A percentile compares a stretch with the other conserved stretches of the same genome.
phyloP scores from a whole-genome alignment of 2,888 invertebrate species.

The Apamea epomidion region DNA sequence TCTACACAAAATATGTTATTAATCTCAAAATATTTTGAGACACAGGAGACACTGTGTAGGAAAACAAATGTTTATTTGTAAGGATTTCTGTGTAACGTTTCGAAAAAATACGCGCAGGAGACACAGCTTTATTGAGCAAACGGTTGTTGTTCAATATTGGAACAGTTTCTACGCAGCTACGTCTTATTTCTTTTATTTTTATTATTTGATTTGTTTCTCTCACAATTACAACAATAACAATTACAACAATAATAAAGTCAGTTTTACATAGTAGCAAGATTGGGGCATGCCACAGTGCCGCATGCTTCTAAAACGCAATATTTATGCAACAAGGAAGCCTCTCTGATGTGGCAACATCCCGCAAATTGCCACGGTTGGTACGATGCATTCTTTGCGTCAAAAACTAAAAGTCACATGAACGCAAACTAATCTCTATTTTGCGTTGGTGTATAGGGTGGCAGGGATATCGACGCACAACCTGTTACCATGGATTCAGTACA shows the following conservation, averaged over 20 bases:
- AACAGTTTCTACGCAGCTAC: not conserved
- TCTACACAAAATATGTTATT: too few relatives aligned
- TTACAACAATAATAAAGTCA: not conserved
- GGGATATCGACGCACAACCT: too few relatives aligned
- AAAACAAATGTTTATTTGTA: too few relatives aligned
- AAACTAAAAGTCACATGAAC: not conserved
- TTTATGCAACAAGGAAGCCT: not conserved
- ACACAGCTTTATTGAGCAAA: not conserved
- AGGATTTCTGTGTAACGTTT: too few relatives aligned
- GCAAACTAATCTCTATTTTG: too few relatives aligned
- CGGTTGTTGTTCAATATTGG: constrained; percentile 9
- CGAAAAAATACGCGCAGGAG: too few relatives aligned
- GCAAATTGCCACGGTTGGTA: not conserved
- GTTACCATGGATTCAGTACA: too few relatives aligned
- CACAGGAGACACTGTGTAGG: too few relatives aligned
- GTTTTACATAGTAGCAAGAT: not conserved
- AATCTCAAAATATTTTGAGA: too few relatives aligned
- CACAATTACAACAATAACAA: not conserved
- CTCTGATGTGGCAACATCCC: too few relatives aligned
- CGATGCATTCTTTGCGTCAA: too few relatives aligned
- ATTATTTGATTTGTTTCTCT: not conserved
- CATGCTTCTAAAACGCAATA: not conserved
- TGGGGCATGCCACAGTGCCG: not conserved
- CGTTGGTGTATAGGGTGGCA: not conserved
- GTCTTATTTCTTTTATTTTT: not conserved